Evolutionary conservation across 2,888 invertebrate species (phyloP), one percentile per base, ranked within the genome.

Genomic region (Helobdella robusta): DNA sequence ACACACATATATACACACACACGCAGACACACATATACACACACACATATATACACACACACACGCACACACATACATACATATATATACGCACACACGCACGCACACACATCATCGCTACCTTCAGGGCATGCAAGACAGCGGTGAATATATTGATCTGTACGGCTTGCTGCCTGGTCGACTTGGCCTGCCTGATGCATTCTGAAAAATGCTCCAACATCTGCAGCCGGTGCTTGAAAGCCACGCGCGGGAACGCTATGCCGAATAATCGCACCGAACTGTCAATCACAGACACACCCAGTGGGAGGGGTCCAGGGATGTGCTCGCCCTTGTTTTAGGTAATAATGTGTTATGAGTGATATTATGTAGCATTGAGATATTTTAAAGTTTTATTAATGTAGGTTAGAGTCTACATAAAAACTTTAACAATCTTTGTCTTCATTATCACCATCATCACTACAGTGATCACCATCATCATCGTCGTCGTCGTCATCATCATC

Each of bases 61-160:
- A n/a, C n/a, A n/a, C n/a, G n/a, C n/a, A n/a, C n/a, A n/a, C n/a
- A n/a, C n/a, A n/a, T n/a, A n/a, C n/a, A n/a, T n/a, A n/a, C n/a
- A n/a, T n/a, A n/a, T n/a, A n/a, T n/a, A n/a, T n/a, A n/a, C n/a
- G n/a, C n/a, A n/a, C n/a, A n/a, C n/a, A n/a, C n/a, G n/a, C n/a
- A n/a, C n/a, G n/a, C n/a, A n/a, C n/a, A n/a, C n/a, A n/a, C n/a
- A 52, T 11, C 11, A 20, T 18, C 6, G 3, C 5, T 34, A 81
- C 81, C 77, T 91, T 79, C 73, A 97, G 81, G 0, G 94, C 93
- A 72, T 90, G 86, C 60, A 97, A 80, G 32, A 97, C 81, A 0
- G 95, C 93, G 0, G 94, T 91, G 78, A 94, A 91, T 63, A 97
- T 89, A 79, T 98, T 98, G 82, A 94, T 88, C 35, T 95, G 94